Evolutionary conservation across 2,797 vertebrate genomes (phyloP).

Genomic region (Spinibarbus caldwelli): DNA sequence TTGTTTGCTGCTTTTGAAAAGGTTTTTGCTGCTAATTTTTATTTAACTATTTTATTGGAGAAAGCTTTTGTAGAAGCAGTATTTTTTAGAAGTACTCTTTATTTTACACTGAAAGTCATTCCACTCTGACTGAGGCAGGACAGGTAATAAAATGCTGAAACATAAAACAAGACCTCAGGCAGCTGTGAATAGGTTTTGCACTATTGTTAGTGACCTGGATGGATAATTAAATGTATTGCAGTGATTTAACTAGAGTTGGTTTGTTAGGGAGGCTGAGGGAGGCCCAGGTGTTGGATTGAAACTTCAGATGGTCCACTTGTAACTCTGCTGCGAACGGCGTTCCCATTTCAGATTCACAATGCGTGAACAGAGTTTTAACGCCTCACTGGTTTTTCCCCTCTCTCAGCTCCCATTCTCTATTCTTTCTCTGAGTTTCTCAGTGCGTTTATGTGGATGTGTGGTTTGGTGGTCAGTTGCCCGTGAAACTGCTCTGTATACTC

Average conservation of each 20-base stretch:
- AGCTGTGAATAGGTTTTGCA: conserved; percentile 1
- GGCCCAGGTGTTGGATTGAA: conserved; percentile 52
- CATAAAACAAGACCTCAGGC: background rate
- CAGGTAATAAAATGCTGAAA: background rate
- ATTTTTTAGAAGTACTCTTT: background rate
- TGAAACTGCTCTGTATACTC: conserved; percentile 62
- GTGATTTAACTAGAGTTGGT: background rate
- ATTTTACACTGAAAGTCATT: background rate
- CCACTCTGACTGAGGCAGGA: background rate
- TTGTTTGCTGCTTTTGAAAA: background rate
- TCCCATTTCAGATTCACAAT: conserved; percentile 50
- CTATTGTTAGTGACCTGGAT: conserved; percentile 14
- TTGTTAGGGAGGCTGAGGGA: conserved; percentile 35
- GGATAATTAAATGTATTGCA: conserved; percentile 13
- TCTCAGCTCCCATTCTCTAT: conserved; percentile 22
- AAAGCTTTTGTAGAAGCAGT: background rate
- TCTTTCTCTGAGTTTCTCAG: conserved; percentile 11
- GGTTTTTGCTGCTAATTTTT: background rate
- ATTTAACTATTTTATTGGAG: background rate
- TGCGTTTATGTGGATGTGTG: conserved; percentile 15
- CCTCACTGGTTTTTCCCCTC: conserved; percentile 59
- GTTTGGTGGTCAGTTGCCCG: conserved; percentile 56
- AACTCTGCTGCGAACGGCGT: conserved; percentile 46
- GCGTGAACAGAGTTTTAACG: conserved; percentile 59
- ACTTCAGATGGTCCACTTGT: conserved; percentile 43